Base-by-base conservation (phyloP, 92 coral and sea anemone species). In the Epizoanthus scotinus region DNA sequence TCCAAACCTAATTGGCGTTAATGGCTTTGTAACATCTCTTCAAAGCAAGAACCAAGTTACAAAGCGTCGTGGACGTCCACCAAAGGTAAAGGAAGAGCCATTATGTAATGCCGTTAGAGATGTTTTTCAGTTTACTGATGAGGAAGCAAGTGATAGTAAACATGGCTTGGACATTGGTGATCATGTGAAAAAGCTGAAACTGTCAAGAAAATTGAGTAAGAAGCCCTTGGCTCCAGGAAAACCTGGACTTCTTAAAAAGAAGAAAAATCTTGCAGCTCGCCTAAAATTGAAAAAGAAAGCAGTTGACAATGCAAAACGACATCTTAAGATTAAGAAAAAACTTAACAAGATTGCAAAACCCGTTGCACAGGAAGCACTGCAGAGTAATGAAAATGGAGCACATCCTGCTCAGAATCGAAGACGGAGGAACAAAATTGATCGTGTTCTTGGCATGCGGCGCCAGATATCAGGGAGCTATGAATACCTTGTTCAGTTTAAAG, bases 401-500 rank as follows among this genome's bases (percentile, higher is more conserved):
- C 82, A 61, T 22, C 63, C 88, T 62, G 92, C 83, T 27, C 83
- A 89, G 52, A 47, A 47, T 78, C 77, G 89, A 15, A 83, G 91
- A 26, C 83, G 88, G 22, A 81, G 97, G 70, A 92, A 88, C 83
- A 94, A 86, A 31, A 91, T 94, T 34, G 98, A 96, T 75, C 82
- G 91, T 73, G 93, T 96, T 54, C 83, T 96, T 78, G 99, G 99
- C 14, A 93, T 96, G 99, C 89, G 96, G 54, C 72, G 84, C 54
- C 92, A 82, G 69, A 44, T 87, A 21, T 64, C 66, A 31, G 93
- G 93, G 12, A 63, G 58, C 19, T 96, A 96, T 67, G 99, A 96
- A 81, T 96, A 91, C 84, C 87, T 96, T 68, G 98, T 96, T 50
- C 96, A 96, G 79, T 96, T 94, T 97, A 91, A 86, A 67, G 97